phyloP scores from a whole-genome alignment of 2,113 vertebrate species.

The Cebidichthys violaceus region DNA sequence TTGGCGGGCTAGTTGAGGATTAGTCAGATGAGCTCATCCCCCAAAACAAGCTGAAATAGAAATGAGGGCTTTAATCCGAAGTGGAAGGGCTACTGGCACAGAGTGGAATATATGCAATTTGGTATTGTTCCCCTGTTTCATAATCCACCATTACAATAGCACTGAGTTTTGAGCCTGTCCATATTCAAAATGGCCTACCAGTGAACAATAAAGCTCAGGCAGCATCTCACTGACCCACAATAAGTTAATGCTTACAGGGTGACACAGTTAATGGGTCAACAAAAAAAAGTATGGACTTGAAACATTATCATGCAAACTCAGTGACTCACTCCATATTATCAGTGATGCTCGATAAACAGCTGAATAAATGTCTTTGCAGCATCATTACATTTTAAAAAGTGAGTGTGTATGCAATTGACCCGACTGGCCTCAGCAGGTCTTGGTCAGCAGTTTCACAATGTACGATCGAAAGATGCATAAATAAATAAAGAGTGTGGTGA shows the following conservation, averaged over 20 bases:
- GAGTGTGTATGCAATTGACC: conserved; percentile 19
- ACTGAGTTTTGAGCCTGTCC: neutral
- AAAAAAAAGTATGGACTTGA: conserved; percentile 5
- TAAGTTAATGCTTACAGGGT: conserved; percentile 21
- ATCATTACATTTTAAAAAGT: conserved; percentile 50
- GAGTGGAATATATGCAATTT: conserved; percentile 42
- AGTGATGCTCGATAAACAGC: neutral
- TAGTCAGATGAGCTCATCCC: conserved; percentile 71
- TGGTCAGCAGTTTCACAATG: conserved; percentile 54
- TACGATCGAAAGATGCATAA: neutral
- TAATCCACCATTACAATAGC: conserved; percentile 34
- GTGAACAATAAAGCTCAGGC: conserved; percentile 4
- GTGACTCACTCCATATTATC: neutral
- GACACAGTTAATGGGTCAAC: conserved; percentile 7
- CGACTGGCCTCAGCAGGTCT: neutral
- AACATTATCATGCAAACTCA: conserved; percentile 24
- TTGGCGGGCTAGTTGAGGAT: conserved; percentile 75
- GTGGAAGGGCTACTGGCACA: conserved; percentile 40
- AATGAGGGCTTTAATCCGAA: conserved; percentile 73
- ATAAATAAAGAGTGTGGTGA: neutral
- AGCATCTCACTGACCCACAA: conserved; percentile 31
- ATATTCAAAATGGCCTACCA: neutral
- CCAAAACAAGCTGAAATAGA: conserved; percentile 69
- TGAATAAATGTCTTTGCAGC: conserved; percentile 27
- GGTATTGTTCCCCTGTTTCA: conserved; percentile 43